Conservation (phyloP, 2,113 vertebrate species). For the Piliocolobus tephrosceles region DNA sequence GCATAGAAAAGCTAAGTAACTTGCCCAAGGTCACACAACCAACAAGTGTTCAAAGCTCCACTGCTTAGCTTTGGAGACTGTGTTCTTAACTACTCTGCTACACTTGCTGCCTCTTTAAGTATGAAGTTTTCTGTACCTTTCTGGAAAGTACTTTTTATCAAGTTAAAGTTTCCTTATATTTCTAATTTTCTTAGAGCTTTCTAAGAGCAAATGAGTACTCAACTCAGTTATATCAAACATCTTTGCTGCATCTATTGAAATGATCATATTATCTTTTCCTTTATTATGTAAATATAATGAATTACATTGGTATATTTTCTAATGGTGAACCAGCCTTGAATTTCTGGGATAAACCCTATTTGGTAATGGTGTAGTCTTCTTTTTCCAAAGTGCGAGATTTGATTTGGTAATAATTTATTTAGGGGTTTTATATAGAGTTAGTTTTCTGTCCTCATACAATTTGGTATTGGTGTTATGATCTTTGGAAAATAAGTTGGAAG, state of each 20-base stretch:
- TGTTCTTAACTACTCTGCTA: background rate
- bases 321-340: background rate
- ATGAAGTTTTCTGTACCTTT: slow-evolving; percentile 13
- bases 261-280: background rate
- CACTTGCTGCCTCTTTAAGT: background rate
- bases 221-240: background rate
- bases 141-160: background rate
- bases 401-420: slow-evolving; percentile 40
- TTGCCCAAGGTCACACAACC: background rate
- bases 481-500: slow-evolving; percentile 14
- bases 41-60: background rate
- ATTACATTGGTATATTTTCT: background rate
- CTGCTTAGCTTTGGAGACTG: background rate
- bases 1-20: background rate
- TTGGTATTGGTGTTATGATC: background rate
- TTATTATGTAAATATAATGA: slow-evolving; percentile 27
- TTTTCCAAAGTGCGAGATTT: background rate
- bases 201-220: background rate
- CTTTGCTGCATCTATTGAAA: slow-evolving; percentile 44
- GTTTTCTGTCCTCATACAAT: slow-evolving; percentile 13
- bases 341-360: slow-evolving; percentile 15
- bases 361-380: background rate
- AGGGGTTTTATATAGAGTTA: background rate
- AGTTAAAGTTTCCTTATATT: slow-evolving; percentile 42
- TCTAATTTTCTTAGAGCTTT: slow-evolving; percentile 6